Percentiles rank a stretch among this genome's conserved stretches.
Conservation (phyloP, 2,113 vertebrate genomes). For the Ovis canadensis region DNA sequence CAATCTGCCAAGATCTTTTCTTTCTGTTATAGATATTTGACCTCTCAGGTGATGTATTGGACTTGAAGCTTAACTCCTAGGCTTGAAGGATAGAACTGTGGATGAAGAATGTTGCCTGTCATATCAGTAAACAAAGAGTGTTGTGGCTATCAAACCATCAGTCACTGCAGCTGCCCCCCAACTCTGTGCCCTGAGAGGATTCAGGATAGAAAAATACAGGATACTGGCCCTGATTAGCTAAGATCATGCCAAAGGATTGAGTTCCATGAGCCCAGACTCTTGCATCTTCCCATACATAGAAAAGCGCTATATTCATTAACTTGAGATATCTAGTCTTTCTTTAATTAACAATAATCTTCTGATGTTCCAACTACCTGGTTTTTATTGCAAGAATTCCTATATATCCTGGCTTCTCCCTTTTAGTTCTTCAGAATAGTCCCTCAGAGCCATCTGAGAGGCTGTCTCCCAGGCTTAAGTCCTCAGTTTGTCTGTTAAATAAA, state of each 20-base stretch:
- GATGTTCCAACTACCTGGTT: neutral
- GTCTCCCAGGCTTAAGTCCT: neutral
- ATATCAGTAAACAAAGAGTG: neutral
- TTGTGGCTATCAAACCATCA: neutral
- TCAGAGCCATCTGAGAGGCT: neutral
- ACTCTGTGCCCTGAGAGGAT: neutral
- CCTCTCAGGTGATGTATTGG: neutral
- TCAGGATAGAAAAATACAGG: neutral
- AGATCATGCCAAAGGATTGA: neutral
- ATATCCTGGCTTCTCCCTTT: neutral
- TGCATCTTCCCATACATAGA: neutral
- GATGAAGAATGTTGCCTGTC: neutral
- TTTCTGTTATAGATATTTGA: neutral
- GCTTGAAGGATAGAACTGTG: neutral
- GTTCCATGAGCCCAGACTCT: neutral
- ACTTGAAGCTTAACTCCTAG: neutral
- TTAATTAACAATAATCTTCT: neutral
- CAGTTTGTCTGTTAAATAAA: neutral
- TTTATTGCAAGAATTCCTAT: neutral
- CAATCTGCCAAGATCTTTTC: neutral
- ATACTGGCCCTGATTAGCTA: neutral
- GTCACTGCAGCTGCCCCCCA: neutral
- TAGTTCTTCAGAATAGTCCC: neutral
- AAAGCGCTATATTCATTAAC: neutral
- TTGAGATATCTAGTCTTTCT: neutral